A percentile compares a stretch with the other conserved stretches of the same genome.
phyloP scores from a whole-genome alignment of 2,888 invertebrate genomes.

The Ctenicera cuprea region DNA sequence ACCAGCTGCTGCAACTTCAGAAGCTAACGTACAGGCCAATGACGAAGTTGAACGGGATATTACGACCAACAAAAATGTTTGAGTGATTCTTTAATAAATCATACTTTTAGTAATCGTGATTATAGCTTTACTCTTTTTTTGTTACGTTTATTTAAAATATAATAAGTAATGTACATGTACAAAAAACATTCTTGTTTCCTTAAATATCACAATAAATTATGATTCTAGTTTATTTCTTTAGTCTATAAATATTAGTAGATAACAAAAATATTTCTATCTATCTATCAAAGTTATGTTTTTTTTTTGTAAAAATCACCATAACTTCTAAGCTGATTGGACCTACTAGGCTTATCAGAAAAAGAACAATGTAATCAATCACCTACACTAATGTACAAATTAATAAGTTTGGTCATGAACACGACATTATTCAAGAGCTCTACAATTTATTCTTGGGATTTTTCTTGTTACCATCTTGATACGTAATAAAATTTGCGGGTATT shows the following conservation, averaged over 20 bases:
- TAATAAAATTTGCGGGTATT: constrained; percentile 10
- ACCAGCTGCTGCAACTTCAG: not conserved
- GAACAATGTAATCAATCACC: constrained; percentile 18
- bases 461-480: not conserved
- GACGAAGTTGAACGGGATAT: not conserved
- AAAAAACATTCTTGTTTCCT: constrained; percentile 58
- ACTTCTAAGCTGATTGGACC: constrained; percentile 31
- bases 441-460: not conserved
- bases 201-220: constrained; percentile 65
- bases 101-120: not conserved
- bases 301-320: constrained; percentile 21
- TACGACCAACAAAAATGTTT: not conserved
- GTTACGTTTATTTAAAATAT: constrained; percentile 65
- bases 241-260: constrained; percentile 50
- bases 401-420: constrained; percentile 43
- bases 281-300: constrained; percentile 27
- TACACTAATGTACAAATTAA: constrained; percentile 20
- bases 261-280: constrained; percentile 51
- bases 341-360: constrained; percentile 30
- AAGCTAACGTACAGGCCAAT: not conserved
- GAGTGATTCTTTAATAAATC: not conserved
- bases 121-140: constrained; percentile 5
- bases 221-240: constrained; percentile 55
- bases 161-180: constrained; percentile 58
- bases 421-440: constrained; percentile 24